Percentiles rank a stretch among this genome's conserved stretches.
These are phyloP conservation scores for Notocelia uddmanniana DNA, from an alignment of 2,888 invertebrate species.

Conservation along the genomic window DNA sequence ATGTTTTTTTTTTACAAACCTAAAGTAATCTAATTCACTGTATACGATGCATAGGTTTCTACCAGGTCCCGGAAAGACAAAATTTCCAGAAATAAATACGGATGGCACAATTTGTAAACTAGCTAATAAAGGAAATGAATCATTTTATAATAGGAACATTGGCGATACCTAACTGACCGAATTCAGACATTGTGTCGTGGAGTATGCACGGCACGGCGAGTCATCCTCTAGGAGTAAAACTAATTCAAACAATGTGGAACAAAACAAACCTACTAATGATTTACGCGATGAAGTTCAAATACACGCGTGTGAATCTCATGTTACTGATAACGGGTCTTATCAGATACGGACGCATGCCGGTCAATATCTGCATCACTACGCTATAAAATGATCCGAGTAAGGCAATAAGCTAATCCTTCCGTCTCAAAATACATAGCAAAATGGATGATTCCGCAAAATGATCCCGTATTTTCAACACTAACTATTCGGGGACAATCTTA, in stretches of 20 bases:
- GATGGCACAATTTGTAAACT: background rate
- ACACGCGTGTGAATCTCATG: constrained; percentile 14
- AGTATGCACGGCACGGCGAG: background rate
- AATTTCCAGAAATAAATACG: background rate
- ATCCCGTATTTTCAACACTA: too few relatives aligned
- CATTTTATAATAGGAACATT: background rate
- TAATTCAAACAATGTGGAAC: constrained; percentile 66
- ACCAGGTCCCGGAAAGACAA: background rate
- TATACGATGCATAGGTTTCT: too few relatives aligned
- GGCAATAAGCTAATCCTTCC: background rate
- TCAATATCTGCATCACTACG: constrained; percentile 20
- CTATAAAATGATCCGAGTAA: background rate
- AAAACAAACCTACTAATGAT: constrained; percentile 9
- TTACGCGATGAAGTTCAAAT: constrained; percentile 17
- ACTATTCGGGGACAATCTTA: too few relatives aligned
- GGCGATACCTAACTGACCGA: background rate
- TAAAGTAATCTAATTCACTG: too few relatives aligned
- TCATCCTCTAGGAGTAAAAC: constrained; percentile 34
- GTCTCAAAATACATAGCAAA: background rate
- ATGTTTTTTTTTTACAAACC: too few relatives aligned
- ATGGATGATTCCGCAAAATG: too few relatives aligned
- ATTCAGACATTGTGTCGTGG: too few relatives aligned
- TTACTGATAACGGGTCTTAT: constrained; percentile 34
- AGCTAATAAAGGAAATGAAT: too few relatives aligned
- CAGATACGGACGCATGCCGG: constrained; percentile 17